Evolutionary conservation across 2,797 vertebrate species (phyloP).

Genomic region (Acropternis orthonyx): DNA sequence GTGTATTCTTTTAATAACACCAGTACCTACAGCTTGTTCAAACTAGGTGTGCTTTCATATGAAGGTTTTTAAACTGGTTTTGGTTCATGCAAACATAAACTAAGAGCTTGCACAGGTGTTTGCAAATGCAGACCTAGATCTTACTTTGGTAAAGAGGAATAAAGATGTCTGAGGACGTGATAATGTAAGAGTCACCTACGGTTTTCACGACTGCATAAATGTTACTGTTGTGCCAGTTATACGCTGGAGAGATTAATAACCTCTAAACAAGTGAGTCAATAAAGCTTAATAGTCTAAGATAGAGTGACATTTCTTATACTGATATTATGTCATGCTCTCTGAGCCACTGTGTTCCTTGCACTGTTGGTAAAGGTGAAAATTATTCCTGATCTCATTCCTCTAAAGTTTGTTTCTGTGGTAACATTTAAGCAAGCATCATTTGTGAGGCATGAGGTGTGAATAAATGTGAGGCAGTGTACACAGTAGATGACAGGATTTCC

Average conservation of each 20-base stretch:
- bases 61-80: not conserved
- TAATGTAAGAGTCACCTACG: not conserved
- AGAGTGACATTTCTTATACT: constrained; percentile 23
- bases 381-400: not conserved
- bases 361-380: not conserved
- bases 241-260: not conserved
- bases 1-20: not conserved
- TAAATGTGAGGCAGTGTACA: not conserved
- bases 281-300: not conserved
- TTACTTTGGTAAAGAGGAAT: not conserved
- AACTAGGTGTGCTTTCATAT: not conserved
- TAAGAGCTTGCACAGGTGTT: not conserved
- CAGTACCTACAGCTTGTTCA: not conserved
- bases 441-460: not conserved
- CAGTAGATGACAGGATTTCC: not conserved
- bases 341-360: not conserved
- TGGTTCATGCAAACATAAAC: not conserved
- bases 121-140: not conserved
- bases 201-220: not conserved
- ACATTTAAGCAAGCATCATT: not conserved
- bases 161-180: not conserved
- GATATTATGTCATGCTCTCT: not conserved
- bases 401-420: not conserved
- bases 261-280: not conserved
- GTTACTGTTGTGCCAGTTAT: not conserved